Evolutionary conservation across 2,797 vertebrate genomes (phyloP).

Genomic region (Pteropus rufus): DNA sequence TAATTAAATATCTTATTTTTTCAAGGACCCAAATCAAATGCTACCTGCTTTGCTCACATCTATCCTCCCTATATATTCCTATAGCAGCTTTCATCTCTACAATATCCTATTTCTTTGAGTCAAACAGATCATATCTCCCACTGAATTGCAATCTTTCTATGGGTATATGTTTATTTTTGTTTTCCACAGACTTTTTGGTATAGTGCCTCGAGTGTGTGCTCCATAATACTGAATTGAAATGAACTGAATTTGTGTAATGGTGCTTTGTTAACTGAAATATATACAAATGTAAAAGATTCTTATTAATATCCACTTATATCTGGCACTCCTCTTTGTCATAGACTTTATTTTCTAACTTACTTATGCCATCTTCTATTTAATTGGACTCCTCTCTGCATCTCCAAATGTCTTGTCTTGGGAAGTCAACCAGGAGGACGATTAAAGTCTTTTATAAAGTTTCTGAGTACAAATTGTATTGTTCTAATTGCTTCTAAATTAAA

Average conservation of each 20-base stretch:
- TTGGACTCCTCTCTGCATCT: constrained; percentile 15
- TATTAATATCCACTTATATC: background rate
- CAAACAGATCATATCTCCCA: background rate
- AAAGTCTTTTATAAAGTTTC: constrained; percentile 47
- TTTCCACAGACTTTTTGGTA: background rate
- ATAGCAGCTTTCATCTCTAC: background rate
- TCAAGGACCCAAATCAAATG: background rate
- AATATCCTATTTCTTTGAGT: background rate
- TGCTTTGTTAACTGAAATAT: background rate
- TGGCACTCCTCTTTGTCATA: background rate
- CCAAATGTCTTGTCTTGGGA: background rate
- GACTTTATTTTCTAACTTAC: constrained; percentile 3
- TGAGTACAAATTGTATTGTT: constrained; percentile 11
- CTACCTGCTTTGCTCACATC: background rate
- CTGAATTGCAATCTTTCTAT: background rate
- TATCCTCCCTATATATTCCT: background rate
- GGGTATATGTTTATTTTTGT: background rate
- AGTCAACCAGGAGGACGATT: constrained; percentile 2
- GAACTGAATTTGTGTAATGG: background rate
- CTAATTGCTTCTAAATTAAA: constrained; percentile 59
- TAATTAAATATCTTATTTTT: constrained; percentile 2
- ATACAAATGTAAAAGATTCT: background rate
- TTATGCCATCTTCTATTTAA: background rate
- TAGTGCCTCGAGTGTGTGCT: background rate
- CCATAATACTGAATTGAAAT: background rate